Base-by-base conservation (phyloP, 2,113 vertebrate genomes). In the Trinectes maculatus region DNA sequence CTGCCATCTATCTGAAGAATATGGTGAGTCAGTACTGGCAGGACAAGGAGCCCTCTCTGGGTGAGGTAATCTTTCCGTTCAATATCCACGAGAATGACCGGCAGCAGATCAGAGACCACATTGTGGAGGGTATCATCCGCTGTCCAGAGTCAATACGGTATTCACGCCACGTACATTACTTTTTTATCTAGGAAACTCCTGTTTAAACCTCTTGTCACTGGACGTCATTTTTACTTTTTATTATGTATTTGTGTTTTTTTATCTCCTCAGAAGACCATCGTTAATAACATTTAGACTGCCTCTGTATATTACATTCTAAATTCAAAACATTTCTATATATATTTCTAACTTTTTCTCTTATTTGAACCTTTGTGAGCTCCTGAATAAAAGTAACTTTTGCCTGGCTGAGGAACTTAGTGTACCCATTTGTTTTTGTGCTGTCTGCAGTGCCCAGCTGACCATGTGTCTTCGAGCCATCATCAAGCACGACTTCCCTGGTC, bases 21-120 rank as follows among this genome's bases (percentile, higher is more conserved):
- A 99, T 98, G 97, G 94, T 99, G 79, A 95, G 94, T 8, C 97
- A 98, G 87, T 98, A 98, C 89, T 99, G 97, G 97, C 96, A 96
- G 0, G 97, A 99, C 76, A 91, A 96, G 24, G 96, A 99, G 26
- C 96, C 95, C 0, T 93, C 93, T 10, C 88, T 94, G 0, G 96
- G 96, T 2, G 95, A 96, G 87, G 94, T 92, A 0, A 43, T 96
- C 13, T 97, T 98, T 66, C 96, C 96, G 0, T 99, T 99, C 85
- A 98, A 98, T 82, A 98, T 99, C 78, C 96, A 98, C 0, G 97
- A 99, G 84, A 98, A 98, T 0, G 97, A 99, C 84, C 93, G 97
- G 1, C 94, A 97, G 77, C 96, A 98, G 87, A 98, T 99, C 52
- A 92, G 97, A 18, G 96, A 98, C 62, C 94, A 97, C 88, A 95